phyloP scores from a whole-genome alignment of 2,797 vertebrate species.

The Phrynocephalus forsythii region DNA sequence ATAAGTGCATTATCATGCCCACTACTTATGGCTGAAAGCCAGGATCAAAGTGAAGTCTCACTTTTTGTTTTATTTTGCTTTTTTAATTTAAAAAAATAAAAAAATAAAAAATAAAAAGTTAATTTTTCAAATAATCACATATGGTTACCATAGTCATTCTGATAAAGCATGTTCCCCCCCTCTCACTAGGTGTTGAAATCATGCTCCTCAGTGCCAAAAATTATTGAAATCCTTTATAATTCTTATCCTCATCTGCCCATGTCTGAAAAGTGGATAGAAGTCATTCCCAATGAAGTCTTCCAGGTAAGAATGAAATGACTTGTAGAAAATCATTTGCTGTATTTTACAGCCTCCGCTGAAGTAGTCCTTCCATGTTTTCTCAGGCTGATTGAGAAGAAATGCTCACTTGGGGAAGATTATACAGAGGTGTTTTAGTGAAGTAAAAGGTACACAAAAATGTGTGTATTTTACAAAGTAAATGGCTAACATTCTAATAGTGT shows the following conservation, averaged over 20 bases:
- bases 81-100: too few species aligned
- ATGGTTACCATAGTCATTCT: not conserved
- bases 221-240: constrained; percentile 79
- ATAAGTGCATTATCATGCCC: not conserved
- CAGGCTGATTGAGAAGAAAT: too few species aligned
- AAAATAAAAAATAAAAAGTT: not conserved
- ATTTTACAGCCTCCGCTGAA: too few species aligned
- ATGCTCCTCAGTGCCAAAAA: constrained; percentile 62
- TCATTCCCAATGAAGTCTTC: constrained; percentile 71
- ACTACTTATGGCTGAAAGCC: not conserved
- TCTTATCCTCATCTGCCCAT: constrained; percentile 74
- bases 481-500: too few species aligned
- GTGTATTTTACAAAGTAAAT: too few species aligned
- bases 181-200: constrained; percentile 74
- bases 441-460: too few species aligned
- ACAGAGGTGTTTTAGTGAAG: too few species aligned
- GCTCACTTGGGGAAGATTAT: too few species aligned
- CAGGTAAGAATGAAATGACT: constrained; percentile 46
- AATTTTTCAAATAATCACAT: not conserved
- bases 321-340: too few species aligned
- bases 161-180: accelerated
- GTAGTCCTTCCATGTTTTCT: too few species aligned
- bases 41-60: not conserved
- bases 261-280: constrained; percentile 71
- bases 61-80: too few species aligned